phyloP scores from a whole-genome alignment of 2,113 vertebrate species.

The Otolemur garnettii region DNA sequence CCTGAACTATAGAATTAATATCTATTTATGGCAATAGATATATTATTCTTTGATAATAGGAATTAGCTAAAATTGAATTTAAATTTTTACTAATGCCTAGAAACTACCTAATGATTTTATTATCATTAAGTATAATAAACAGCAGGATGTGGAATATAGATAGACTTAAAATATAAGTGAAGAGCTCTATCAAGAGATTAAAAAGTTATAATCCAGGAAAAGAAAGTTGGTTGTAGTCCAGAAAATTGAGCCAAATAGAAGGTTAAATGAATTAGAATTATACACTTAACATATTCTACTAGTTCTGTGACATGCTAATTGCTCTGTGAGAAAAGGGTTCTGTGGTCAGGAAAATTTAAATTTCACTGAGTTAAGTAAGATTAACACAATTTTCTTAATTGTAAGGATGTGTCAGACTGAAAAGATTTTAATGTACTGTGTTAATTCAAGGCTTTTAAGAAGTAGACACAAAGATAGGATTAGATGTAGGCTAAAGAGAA shows the following conservation, averaged over 20 bases:
- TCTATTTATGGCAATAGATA: neutral
- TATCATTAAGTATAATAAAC: neutral
- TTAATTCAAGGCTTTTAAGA: neutral
- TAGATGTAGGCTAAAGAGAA: neutral
- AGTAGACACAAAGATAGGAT: neutral
- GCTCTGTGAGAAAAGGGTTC: neutral
- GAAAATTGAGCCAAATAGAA: neutral
- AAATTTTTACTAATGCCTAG: constrained; percentile 26
- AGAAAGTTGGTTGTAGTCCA: neutral
- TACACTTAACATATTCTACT: neutral
- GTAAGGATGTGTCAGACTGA: neutral
- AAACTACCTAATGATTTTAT: neutral
- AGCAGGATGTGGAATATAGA: neutral
- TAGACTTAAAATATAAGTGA: neutral
- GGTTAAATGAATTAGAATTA: constrained; percentile 2
- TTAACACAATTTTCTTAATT: neutral
- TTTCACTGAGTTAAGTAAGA: neutral
- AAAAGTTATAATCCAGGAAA: neutral
- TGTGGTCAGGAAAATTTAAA: neutral
- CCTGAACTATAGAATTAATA: neutral
- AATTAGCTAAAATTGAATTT: constrained; percentile 29
- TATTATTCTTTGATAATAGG: neutral
- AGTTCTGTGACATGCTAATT: neutral
- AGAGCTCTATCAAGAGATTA: neutral
- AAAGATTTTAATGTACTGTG: neutral